Conservation (phyloP, 2,113 vertebrate genomes). For the Rhizomys pruinosus region DNA sequence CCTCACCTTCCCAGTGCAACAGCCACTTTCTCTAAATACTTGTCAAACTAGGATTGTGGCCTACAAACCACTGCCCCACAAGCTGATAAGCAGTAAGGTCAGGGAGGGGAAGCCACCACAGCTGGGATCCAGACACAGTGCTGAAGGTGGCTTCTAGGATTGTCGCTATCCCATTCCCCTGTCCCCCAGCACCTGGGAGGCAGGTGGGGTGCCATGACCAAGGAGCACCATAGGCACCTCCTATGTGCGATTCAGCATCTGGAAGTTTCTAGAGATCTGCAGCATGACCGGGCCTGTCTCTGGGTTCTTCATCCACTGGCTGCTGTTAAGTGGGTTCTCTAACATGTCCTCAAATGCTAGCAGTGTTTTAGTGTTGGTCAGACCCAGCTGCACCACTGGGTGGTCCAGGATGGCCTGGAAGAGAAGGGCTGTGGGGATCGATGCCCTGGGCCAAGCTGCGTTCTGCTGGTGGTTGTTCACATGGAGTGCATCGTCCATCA, state of each 20-base stretch:
- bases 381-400: slow-evolving; percentile 96
- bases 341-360: slow-evolving; percentile 98
- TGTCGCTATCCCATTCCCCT: no score
- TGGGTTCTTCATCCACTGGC: slow-evolving; percentile 99
- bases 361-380: slow-evolving; percentile 97
- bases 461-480: slow-evolving; percentile 99
- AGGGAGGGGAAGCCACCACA: not conserved
- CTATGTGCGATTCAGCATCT: slow-evolving; percentile 98
- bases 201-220: not conserved
- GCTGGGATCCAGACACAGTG: slow-evolving; percentile 63
- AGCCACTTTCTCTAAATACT: slow-evolving; percentile 80
- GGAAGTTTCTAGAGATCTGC: slow-evolving; percentile 99
- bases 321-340: slow-evolving; percentile 98
- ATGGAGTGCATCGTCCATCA: slow-evolving; percentile 94
- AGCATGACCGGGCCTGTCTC: slow-evolving; percentile 99
- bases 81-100: slow-evolving; percentile 6
- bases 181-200: not conserved
- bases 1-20: slow-evolving; percentile 52
- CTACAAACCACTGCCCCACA: slow-evolving; percentile 54
- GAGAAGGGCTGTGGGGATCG: slow-evolving; percentile 94
- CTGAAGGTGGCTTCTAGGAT: not conserved
- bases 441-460: slow-evolving; percentile 96
- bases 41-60: slow-evolving; percentile 61
- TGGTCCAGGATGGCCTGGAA: slow-evolving; percentile 99
- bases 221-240: not conserved